Conservation (phyloP, 2,113 vertebrate species). For the Castor canadensis region DNA sequence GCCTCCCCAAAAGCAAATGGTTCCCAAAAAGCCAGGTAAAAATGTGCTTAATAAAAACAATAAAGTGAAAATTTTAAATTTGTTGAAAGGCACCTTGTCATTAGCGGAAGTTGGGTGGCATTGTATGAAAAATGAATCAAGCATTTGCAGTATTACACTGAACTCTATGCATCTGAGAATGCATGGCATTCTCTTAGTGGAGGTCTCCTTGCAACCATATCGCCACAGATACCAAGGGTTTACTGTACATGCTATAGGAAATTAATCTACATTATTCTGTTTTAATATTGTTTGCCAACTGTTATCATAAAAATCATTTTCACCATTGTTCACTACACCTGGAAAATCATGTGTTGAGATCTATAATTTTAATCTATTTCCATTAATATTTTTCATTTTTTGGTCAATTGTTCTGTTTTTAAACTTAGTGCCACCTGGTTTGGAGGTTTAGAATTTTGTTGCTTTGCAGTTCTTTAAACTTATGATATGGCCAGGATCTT, state of each 20-base stretch:
- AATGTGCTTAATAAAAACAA: no score
- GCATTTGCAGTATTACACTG: no score
- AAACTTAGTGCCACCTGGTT: neutral
- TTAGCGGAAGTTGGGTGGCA: no score
- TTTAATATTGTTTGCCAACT: neutral
- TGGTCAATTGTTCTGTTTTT: conserved; percentile 37
- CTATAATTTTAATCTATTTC: neutral
- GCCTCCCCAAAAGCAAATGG: no score
- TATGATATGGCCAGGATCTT: neutral
- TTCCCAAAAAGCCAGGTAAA: no score
- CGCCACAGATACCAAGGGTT: neutral
- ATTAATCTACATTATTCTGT: neutral
- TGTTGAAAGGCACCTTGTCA: no score
- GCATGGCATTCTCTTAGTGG: no score
- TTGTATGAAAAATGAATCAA: no score
- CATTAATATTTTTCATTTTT: conserved; percentile 5
- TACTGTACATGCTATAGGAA: neutral
- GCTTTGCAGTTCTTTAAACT: neutral
- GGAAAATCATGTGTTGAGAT: neutral
- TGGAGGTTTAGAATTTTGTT: neutral
- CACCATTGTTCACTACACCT: neutral
- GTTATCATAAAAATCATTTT: neutral
- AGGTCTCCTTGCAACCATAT: neutral
- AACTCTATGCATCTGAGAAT: no score
- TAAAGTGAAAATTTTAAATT: no score